A percentile compares a stretch with the other conserved stretches of the same genome.
phyloP scores from a whole-genome alignment of 1,140 invertebrate genomes.

The Octopus sinensis region DNA sequence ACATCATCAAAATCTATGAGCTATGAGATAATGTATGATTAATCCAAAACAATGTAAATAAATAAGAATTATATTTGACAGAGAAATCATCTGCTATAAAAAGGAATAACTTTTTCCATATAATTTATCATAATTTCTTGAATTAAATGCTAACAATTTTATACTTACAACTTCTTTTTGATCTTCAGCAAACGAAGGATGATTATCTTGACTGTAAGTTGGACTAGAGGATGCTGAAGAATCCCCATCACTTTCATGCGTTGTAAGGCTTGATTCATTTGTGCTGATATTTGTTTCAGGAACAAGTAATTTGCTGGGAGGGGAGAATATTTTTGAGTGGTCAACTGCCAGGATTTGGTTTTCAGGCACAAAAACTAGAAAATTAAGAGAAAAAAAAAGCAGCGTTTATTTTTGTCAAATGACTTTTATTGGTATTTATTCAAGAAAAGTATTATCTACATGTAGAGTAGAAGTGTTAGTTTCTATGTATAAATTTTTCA shows the following conservation, averaged over 20 bases:
- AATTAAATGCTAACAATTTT: background rate
- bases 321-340: constrained; percentile 71
- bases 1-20: too few relatives aligned
- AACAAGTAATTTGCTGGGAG: constrained; percentile 73
- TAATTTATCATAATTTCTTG: background rate
- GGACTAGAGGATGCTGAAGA: constrained; percentile 46
- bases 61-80: too few relatives aligned
- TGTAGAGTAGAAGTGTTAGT: too few relatives aligned
- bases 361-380: constrained; percentile 45
- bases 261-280: constrained; percentile 51
- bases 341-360: constrained; percentile 65
- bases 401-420: too few relatives aligned
- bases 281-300: constrained; percentile 58
- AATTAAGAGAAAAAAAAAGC: background rate
- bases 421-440: too few relatives aligned
- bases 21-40: too few relatives aligned
- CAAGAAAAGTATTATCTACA: too few relatives aligned
- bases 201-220: constrained; percentile 35
- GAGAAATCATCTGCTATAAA: background rate
- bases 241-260: constrained; percentile 46
- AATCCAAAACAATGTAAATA: too few relatives aligned
- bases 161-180: constrained; percentile 22
- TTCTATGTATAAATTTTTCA: too few relatives aligned
- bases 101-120: background rate
- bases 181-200: constrained; percentile 3